Percentiles rank a stretch among this genome's conserved stretches.
These are phyloP conservation scores for Vanessa cardui DNA, from an alignment of 2,888 invertebrate genomes.

Conservation along the genomic window DNA sequence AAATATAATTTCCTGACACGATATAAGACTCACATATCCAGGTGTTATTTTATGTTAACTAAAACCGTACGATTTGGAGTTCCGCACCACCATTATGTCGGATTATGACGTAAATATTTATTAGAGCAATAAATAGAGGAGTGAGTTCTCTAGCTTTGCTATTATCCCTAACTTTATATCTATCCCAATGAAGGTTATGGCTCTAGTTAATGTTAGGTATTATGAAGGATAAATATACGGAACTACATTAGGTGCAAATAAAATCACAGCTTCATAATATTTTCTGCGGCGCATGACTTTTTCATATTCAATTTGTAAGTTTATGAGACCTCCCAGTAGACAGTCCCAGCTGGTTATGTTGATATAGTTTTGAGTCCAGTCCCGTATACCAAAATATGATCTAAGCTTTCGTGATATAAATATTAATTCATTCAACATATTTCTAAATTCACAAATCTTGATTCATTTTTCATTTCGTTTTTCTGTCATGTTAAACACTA, in stretches of 20 bases:
- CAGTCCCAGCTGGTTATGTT: conserved; percentile 31
- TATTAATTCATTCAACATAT: not conserved
- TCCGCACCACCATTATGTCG: conserved; percentile 58
- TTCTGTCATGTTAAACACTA: not conserved
- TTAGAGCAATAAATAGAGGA: conserved; percentile 64
- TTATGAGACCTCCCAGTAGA: conserved; percentile 38
- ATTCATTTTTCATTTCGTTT: not conserved
- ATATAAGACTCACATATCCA: conserved; percentile 27
- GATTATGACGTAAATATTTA: conserved; percentile 74
- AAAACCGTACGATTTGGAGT: conserved; percentile 45
- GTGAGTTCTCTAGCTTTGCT: conserved; percentile 51
- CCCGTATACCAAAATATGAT: conserved; percentile 11
- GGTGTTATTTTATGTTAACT: conserved; percentile 42
- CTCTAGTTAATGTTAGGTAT: conserved; percentile 47
- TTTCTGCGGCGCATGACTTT: conserved; percentile 32
- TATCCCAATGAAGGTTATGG: conserved; percentile 51
- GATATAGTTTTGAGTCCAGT: conserved; percentile 32
- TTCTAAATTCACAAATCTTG: not conserved
- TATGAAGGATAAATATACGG: conserved; percentile 41
- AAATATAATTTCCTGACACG: too few relatives aligned
- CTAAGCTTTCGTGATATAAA: not conserved
- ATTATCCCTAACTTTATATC: conserved; percentile 59
- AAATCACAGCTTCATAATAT: conserved; percentile 33
- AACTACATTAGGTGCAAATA: conserved; percentile 41
- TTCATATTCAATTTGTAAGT: conserved; percentile 36